These are phyloP conservation scores for Bagarius yarrelli DNA, from an alignment of 2,113 vertebrate genomes.

Conservation along the genomic window DNA sequence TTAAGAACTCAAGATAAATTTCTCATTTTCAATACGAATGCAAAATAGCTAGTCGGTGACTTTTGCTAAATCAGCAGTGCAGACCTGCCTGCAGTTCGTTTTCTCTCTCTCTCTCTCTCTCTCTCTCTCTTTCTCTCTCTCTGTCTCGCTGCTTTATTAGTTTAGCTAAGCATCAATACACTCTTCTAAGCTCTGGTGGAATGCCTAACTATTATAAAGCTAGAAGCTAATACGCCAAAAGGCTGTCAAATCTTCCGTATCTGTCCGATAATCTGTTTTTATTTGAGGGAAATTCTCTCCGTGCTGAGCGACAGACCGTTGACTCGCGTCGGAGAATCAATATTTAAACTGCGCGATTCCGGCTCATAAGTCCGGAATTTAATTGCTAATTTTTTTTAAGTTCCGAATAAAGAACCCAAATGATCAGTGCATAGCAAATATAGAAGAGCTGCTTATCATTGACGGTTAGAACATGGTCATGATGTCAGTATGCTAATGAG, in stretches of 20 bases:
- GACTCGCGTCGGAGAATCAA: neutral
- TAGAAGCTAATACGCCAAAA: constrained; percentile 25
- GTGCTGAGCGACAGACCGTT: neutral
- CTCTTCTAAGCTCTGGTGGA: constrained; percentile 8
- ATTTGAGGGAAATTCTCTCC: neutral
- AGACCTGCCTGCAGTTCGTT: constrained; percentile 24
- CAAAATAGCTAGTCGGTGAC: neutral
- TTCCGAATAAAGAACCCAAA: neutral
- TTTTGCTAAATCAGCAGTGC: constrained; percentile 19
- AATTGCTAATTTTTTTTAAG: neutral
- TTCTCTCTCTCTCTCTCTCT: constrained; percentile 12
- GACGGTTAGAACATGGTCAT: neutral
- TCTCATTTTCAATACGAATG: constrained; percentile 6
- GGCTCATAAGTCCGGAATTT: neutral
- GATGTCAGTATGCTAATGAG: neutral
- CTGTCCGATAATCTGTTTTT: neutral
- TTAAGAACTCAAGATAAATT: constrained; percentile 5
- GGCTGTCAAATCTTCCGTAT: constrained; percentile 23
- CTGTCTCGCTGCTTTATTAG: constrained; percentile 20
- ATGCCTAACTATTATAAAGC: constrained; percentile 31
- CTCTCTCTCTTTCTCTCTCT: constrained; percentile 17
- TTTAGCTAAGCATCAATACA: constrained; percentile 30
- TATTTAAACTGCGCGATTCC: neutral
- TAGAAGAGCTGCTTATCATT: neutral
- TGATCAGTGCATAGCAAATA: neutral